Conservation (phyloP, 2,888 invertebrate species). For the Lasioglossum morio region DNA sequence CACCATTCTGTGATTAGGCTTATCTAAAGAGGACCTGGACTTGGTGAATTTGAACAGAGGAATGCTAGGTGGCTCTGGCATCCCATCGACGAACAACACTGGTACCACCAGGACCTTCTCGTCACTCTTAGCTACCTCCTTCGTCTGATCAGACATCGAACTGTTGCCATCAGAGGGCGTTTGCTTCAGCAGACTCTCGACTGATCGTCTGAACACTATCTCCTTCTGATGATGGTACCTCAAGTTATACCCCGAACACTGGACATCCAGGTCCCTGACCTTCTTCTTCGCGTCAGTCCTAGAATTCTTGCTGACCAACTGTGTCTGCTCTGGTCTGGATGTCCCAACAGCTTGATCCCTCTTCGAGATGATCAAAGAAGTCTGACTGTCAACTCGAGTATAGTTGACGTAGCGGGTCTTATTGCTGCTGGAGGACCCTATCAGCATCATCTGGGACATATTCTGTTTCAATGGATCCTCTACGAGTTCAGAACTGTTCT, state of each 20-base stretch:
- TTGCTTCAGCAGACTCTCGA: conserved; percentile 18
- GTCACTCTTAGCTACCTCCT: neutral
- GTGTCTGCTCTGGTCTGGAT: neutral
- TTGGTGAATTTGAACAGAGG: conserved; percentile 41
- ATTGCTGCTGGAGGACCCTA: conserved; percentile 4
- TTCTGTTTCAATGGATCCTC: neutral
- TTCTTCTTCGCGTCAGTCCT: neutral
- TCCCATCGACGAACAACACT: conserved; percentile 61
- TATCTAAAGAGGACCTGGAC: neutral
- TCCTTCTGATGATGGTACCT: conserved; percentile 13
- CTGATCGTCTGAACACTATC: neutral
- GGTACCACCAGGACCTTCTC: conserved; percentile 72
- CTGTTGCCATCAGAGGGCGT: neutral
- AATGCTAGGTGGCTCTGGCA: conserved; percentile 53
- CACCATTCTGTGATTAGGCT: conserved; percentile 12
- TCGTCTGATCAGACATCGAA: neutral
- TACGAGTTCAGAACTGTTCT: neutral
- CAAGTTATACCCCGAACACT: conserved; percentile 35
- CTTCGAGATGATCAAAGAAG: conserved; percentile 19
- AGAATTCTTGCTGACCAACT: neutral
- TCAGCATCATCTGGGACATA: neutral
- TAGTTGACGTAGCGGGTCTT: conserved; percentile 17
- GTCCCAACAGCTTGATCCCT: conserved; percentile 20
- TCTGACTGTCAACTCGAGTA: conserved; percentile 24
- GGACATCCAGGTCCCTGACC: conserved; percentile 13